These are phyloP conservation scores for Oncopodura yosiiana DNA, from an alignment of 1,140 invertebrate species.

Conservation along the genomic window DNA sequence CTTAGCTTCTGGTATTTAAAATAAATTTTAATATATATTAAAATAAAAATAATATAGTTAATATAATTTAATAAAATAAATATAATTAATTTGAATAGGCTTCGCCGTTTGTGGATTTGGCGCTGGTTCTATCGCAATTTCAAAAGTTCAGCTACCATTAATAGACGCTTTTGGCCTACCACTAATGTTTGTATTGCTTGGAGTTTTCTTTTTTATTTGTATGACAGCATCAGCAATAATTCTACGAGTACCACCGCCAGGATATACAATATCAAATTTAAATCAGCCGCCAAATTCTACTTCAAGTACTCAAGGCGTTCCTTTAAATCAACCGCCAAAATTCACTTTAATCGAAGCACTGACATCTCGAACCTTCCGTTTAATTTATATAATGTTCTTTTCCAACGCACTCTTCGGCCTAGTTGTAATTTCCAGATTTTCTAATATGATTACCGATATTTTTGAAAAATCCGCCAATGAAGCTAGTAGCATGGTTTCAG, in stretches of 20 bases:
- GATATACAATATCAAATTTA: background rate
- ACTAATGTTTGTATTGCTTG: slow-evolving; percentile 27
- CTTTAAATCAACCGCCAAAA: too few species aligned
- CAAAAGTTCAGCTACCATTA: slow-evolving; percentile 21
- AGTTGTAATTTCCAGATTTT: slow-evolving; percentile 21
- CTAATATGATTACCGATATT: slow-evolving; percentile 30
- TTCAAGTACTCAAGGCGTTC: background rate
- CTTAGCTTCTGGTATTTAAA: slow-evolving; percentile 25
- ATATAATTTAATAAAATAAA: too few species aligned
- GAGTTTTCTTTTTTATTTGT: slow-evolving; percentile 9
- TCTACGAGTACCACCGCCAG: slow-evolving; percentile 21
- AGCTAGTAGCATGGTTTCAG: slow-evolving; percentile 23
- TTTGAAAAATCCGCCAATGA: slow-evolving; percentile 17
- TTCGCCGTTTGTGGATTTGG: slow-evolving; percentile 23
- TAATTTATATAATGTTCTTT: slow-evolving; percentile 28
- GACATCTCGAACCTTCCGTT: slow-evolving; percentile 15
- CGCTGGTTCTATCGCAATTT: slow-evolving; percentile 26
- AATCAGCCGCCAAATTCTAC: background rate
- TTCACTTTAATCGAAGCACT: slow-evolving; percentile 24
- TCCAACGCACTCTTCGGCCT: slow-evolving; percentile 28
- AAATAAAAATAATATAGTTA: too few species aligned
- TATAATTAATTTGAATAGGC: too few species aligned
- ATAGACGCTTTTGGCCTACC: slow-evolving; percentile 22
- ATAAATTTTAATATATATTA: too few species aligned
- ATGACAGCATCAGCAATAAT: slow-evolving; percentile 16